Conservation (phyloP, 2,888 invertebrate species). For the Hypercompe scribonia region DNA sequence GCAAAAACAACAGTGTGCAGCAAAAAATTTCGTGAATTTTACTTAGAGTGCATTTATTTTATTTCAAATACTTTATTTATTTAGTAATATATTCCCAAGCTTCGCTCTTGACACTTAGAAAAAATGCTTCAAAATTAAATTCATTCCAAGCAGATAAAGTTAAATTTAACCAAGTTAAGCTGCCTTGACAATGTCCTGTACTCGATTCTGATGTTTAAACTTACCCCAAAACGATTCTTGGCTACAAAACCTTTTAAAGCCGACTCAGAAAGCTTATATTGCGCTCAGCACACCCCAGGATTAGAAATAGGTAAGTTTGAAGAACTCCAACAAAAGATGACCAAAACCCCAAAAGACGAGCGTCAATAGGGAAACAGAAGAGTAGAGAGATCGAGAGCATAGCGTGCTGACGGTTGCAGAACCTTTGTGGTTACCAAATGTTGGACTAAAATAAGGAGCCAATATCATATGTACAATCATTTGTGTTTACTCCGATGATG, state of each 20-base stretch:
- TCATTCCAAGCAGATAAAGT: background rate
- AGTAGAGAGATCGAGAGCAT: no score
- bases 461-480: background rate
- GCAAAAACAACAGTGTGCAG: background rate
- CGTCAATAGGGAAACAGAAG: background rate
- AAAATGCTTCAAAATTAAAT: conserved; percentile 3
- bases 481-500: no score
- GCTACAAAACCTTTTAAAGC: background rate
- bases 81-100: no score
- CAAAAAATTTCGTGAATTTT: background rate
- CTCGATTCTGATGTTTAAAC: background rate
- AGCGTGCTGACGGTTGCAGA: background rate
- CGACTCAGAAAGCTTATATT: background rate
- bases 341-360: background rate
- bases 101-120: no score
- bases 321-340: background rate
- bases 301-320: background rate
- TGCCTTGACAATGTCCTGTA: background rate
- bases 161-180: background rate
- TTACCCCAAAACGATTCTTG: background rate
- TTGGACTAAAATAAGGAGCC: background rate
- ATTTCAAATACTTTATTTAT: no score
- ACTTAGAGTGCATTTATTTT: background rate
- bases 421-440: background rate
- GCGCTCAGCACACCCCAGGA: background rate